Evolutionary conservation across 2,113 vertebrate species (phyloP), one percentile per base, ranked within the genome.

Genomic region (Strix uralensis): DNA sequence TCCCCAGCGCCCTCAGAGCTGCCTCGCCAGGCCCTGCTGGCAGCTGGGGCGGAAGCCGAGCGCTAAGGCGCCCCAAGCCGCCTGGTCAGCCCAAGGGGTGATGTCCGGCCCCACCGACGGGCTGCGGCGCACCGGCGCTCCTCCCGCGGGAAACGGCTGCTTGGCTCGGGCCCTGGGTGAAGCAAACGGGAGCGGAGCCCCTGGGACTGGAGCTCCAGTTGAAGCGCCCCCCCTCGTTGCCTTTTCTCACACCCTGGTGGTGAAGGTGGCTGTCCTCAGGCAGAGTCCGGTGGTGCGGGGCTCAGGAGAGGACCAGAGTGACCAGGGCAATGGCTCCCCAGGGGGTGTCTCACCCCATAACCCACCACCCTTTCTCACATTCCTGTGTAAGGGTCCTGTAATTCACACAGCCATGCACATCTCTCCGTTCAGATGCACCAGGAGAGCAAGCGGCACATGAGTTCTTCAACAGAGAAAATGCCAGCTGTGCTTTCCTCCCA

Each of bases 341-440:
- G 3, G 47, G 5, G 4, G 15, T 27, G 32, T 23, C 26, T 47
- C 29, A 3, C 9, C 3, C 25, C 1, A 40, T 7, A 30, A 26
- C 34, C 47, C 34, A 11, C 8, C 1, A 2, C 5, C 7, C 11
- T 34, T 52, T 25, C 16, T 36, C 9, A 3, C 0, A 2, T 25
- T n/a, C 34, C 42, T 14, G 54, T 14, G 54, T 57, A 9, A 21
- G 20, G n/a, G 21, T 40, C 18, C 21, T 29, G 36, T 27, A n/a
- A n/a, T 15, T 18, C 7, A 0, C 29, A 2, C 23, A 14, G 11
- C 9, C 15, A 4, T 1, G 1, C 2, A 0, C 25, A 5, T 25
- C 15, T 15, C 21, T 23, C 51, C 0, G 2, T n/a, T 49, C 46
- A 27, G 40, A 7, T 10, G 36, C 9, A 3, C 12, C 17, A 22